Base-by-base conservation (phyloP, 1,140 invertebrate genomes). In the Aphelenchoides besseyi region DNA sequence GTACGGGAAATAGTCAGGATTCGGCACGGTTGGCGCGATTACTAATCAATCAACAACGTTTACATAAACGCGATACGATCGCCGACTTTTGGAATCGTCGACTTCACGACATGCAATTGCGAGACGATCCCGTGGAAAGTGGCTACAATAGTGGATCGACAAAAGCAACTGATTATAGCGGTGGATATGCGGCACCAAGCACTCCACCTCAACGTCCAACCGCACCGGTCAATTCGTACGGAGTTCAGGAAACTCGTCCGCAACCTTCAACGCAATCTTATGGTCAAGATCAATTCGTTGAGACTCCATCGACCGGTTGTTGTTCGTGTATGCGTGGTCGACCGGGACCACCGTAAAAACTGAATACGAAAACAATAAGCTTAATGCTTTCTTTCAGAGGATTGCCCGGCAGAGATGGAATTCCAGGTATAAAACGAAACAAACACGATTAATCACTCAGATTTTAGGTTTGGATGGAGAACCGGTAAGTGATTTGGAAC, bases 401-500 rank as follows among this genome's bases (percentile, higher is more conserved):
- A 2, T 68, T 64, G 23, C 69, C 76, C 8, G 78, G 78, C 1
- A 55, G 78, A 9, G 78, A 79, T 52, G 78, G 78, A 37, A 48
- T 76, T 29, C 59, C 35, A 26, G 78, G n/a, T n/a, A n/a, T n/a
- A n/a, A n/a, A n/a, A n/a, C n/a, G n/a, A n/a, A n/a, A n/a, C n/a
- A n/a, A n/a, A n/a, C n/a, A n/a, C n/a, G n/a, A n/a, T n/a, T n/a
- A n/a, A n/a, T n/a, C n/a, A n/a, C n/a, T n/a, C n/a, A n/a, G n/a
- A n/a, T n/a, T n/a, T n/a, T n/a, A n/a, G n/a, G 78, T 37, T 18
- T 81, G n/a, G 79, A 79, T 26, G 78, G 78, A 35, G 75, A 79
- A 54, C 62, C 69, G 2, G n/a, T n/a, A n/a, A n/a, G n/a, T n/a
- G n/a, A n/a, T n/a, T n/a, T n/a, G n/a, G n/a, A n/a, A n/a, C n/a